phyloP scores from a whole-genome alignment of 2,113 vertebrate genomes.

The Myxocyprinus asiaticus region DNA sequence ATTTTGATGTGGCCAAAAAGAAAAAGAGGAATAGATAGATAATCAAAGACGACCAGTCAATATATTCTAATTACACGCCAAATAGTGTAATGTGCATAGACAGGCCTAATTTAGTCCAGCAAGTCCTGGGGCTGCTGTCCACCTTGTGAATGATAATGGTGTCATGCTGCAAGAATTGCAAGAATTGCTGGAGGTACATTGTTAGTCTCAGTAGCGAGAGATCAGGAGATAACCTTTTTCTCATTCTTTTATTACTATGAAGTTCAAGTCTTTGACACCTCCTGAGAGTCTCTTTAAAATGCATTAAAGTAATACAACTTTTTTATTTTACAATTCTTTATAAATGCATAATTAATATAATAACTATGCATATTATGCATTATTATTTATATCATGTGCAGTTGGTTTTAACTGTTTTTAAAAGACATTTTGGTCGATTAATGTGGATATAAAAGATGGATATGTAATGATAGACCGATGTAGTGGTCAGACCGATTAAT shows the following conservation, averaged over 20 bases:
- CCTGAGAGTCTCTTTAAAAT: background rate
- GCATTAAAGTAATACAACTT: too few species aligned
- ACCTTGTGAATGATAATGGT: background rate
- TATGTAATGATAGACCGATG: too few species aligned
- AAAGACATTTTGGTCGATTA: too few species aligned
- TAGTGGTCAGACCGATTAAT: too few species aligned
- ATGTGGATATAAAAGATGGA: too few species aligned
- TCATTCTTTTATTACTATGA: slow-evolving; percentile 34
- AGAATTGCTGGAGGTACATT: background rate
- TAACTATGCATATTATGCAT: too few species aligned
- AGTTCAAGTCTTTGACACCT: slow-evolving; percentile 46
- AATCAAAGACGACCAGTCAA: background rate
- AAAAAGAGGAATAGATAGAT: background rate
- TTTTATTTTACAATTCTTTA: too few species aligned
- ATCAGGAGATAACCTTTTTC: slow-evolving; percentile 16
- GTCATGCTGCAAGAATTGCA: background rate
- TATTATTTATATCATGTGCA: too few species aligned
- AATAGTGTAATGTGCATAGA: background rate
- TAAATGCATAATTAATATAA: too few species aligned
- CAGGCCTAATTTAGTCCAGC: background rate
- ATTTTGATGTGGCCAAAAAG: background rate
- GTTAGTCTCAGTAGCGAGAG: background rate
- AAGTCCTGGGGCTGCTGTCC: background rate
- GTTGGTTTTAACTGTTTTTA: too few species aligned
- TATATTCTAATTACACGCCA: background rate